A percentile compares a stretch with the other conserved stretches of the same genome.
Conservation (phyloP, 2,113 vertebrate species). For the Trogon surrucura region DNA sequence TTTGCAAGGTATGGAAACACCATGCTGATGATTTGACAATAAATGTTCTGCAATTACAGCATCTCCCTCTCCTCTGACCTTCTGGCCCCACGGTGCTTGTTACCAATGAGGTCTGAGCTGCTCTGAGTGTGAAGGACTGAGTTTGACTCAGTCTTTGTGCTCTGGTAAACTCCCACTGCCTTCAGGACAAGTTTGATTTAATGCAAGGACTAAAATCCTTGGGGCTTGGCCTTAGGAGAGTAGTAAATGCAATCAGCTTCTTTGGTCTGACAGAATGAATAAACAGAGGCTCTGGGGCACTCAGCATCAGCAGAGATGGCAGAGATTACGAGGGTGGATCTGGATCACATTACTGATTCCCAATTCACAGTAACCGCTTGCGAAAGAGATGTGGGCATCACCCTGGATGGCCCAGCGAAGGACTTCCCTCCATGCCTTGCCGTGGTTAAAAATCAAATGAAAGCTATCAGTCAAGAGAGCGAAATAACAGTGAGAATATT, state of each 20-base stretch:
- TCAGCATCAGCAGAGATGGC: not conserved
- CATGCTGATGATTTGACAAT: not conserved
- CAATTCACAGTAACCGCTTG: not conserved
- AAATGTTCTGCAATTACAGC: conserved; percentile 5
- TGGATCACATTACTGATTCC: not conserved
- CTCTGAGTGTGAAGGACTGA: conserved; percentile 6
- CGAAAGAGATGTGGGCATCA: not conserved
- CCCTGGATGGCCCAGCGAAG: not conserved
- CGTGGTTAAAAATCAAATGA: not conserved
- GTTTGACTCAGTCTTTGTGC: not conserved
- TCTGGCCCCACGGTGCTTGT: not conserved
- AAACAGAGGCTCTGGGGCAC: not conserved
- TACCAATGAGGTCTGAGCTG: not conserved
- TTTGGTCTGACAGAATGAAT: conserved; percentile 54
- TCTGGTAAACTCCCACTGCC: conserved; percentile 8
- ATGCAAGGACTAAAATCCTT: conserved; percentile 46
- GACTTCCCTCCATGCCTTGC: not conserved
- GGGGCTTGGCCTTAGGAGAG: conserved; percentile 30
- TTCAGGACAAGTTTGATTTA: conserved; percentile 62
- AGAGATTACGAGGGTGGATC: conserved; percentile 14
- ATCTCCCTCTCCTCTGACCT: conserved; percentile 10
- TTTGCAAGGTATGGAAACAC: not conserved
- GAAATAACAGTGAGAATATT: not conserved
- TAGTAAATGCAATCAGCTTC: conserved; percentile 39
- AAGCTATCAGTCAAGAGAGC: not conserved